Evolutionary conservation across 2,888 invertebrate species (phyloP), one percentile per base, ranked within the genome.

Genomic region (Sinelater perroti): DNA sequence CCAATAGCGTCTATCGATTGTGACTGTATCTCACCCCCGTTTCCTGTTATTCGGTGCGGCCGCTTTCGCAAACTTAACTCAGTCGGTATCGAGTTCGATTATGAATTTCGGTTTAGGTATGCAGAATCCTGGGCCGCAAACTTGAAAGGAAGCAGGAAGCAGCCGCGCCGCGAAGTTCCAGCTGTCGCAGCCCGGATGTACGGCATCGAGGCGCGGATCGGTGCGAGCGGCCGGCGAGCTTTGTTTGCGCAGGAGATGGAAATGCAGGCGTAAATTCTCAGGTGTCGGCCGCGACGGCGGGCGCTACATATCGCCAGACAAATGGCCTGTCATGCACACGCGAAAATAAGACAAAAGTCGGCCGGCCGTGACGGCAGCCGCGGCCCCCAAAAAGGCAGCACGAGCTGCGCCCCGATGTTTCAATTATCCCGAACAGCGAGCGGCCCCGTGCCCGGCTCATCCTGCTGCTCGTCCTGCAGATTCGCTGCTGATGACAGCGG

Each of bases 401-500:
- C 52, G 46, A 51, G 46, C 46, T 52, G 46, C 33, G 46, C 46
- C 45, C 28, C 40, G 46, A 57, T 57, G 51, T 57, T 57, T 57
- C 56, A 57, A 57, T 57, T 57, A 57, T 57, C 51, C 44, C 16
- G 31, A 51, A 44, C 56, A 56, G 44, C 31, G 36, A 56, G 55
- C 47, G 55, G 49, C 31, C 49, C 49, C 31, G 42, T 49, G 55
- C 45, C 28, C 44, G 36, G 17, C 44, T 51, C 50, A 50, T 56
- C 56, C 51, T 51, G 35, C 44, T 28, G 17, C 44, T 51, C 50
- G 45, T 56, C 56, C 51, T 51, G 35, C 51, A 51, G 51, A 56
- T 57, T 57, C 51, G 30, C 31, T 54, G 59, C 31, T 54, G 54
- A 59, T 54, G 59, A 54, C 59, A 59, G 59, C 50, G 59, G 59